A percentile compares a stretch with the other conserved stretches of the same genome.
Evolutionary conservation across 2,113 vertebrate genomes (phyloP).

Genomic region (Pterophyllum scalare): DNA sequence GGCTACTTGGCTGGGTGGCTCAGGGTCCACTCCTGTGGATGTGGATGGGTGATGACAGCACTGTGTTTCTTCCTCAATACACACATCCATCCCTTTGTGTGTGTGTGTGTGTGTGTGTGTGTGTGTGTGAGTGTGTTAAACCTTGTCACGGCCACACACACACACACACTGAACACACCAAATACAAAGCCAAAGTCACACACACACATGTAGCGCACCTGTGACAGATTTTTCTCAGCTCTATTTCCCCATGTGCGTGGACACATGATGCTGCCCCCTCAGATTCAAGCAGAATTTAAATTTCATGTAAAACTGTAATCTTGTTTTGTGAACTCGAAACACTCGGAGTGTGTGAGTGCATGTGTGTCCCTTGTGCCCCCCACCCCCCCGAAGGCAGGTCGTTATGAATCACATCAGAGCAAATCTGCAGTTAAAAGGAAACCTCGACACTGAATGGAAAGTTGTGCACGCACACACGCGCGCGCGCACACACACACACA

Average conservation of each 20-base stretch:
- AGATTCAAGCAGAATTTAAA: conserved; percentile 34
- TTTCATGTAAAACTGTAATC: conserved; percentile 41
- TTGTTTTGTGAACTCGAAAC: conserved; percentile 32
- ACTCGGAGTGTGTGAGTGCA: conserved; percentile 38
- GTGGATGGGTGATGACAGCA: conserved; percentile 62
- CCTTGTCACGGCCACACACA: background rate
- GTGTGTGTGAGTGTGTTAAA: conserved; percentile 2
- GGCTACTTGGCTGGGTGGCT: conserved; percentile 49
- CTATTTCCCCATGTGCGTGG: background rate
- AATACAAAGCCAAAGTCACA: background rate
- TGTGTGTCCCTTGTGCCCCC: conserved; percentile 29
- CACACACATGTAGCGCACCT: background rate
- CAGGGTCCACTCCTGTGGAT: conserved; percentile 40
- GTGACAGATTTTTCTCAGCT: conserved; percentile 14
- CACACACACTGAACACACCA: background rate
- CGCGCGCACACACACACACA: conserved; percentile 25
- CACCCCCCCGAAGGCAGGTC: conserved; percentile 51
- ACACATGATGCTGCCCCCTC: background rate
- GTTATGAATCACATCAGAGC: conserved; percentile 62
- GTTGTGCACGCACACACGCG: too few relatives aligned
- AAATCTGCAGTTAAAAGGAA: conserved; percentile 59
- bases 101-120: background rate
- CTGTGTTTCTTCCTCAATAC: conserved; percentile 39
- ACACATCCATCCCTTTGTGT: conserved; percentile 17
- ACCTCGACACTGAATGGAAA: conserved; percentile 31